These are phyloP conservation scores for Pygoscelis adeliae DNA, from an alignment of 2,113 vertebrate genomes.

Conservation along the genomic window DNA sequence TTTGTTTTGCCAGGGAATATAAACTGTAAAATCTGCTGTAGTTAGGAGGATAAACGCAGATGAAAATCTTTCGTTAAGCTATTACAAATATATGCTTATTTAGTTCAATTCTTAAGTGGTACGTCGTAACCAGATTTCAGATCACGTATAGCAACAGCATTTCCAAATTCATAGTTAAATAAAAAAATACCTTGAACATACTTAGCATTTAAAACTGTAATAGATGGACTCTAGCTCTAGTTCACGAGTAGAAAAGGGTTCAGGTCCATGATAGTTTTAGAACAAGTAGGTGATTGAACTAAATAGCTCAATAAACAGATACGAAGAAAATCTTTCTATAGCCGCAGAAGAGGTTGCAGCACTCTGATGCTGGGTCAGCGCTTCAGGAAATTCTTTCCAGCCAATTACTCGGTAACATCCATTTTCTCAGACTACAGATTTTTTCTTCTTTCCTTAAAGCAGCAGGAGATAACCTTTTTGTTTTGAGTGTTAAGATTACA, in stretches of 20 bases:
- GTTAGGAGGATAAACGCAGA: not conserved
- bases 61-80: not conserved
- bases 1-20: not conserved
- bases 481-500: not conserved
- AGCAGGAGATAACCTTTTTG: not conserved
- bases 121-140: not conserved
- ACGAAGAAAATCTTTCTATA: not conserved
- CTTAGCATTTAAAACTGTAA: not conserved
- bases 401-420: not conserved
- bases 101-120: not conserved
- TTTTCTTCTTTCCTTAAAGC: not conserved
- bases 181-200: not conserved
- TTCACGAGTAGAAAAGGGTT: not conserved
- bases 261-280: not conserved
- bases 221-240: not conserved
- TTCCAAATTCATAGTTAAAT: not conserved
- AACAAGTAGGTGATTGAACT: not conserved
- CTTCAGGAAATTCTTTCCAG: not conserved
- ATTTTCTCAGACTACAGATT: not conserved
- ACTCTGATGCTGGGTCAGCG: not conserved
- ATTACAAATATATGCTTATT: not conserved
- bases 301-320: not conserved
- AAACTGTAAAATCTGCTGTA: not conserved
- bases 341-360: not conserved
- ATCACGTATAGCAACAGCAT: not conserved